phyloP scores from a whole-genome alignment of 1,140 invertebrate genomes.

The Brachionus koreanus region DNA sequence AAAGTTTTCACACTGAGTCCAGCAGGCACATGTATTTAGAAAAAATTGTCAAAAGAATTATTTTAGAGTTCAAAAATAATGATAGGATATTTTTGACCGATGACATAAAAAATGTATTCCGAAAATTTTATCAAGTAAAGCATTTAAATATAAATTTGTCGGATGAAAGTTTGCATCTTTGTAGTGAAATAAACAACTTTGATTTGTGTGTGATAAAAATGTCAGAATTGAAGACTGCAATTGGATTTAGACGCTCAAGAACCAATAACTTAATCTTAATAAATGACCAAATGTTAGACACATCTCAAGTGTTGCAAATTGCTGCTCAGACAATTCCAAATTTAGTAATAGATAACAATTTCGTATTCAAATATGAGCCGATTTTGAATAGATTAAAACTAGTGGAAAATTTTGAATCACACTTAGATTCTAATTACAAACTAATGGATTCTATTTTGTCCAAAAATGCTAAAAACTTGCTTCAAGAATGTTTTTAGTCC shows the following conservation, averaged over 20 bases:
- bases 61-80: constrained; percentile 8
- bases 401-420: background rate
- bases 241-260: background rate
- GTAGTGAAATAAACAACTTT: background rate
- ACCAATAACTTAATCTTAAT: background rate
- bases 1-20: background rate
- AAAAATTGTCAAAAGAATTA: background rate
- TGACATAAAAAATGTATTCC: background rate
- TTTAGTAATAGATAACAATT: background rate
- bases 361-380: constrained; percentile 3
- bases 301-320: background rate
- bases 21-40: background rate
- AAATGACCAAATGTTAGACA: background rate
- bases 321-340: background rate
- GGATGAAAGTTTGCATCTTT: background rate
- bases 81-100: background rate
- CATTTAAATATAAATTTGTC: background rate
- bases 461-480: background rate
- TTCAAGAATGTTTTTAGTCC: background rate
- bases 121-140: background rate
- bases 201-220: constrained; percentile 1
- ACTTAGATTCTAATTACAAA: background rate
- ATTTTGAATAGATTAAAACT: background rate
- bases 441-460: background rate
- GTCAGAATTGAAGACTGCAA: background rate